phyloP scores from a whole-genome alignment of 2,888 invertebrate genomes.

The Schizotus pectinicornis region DNA sequence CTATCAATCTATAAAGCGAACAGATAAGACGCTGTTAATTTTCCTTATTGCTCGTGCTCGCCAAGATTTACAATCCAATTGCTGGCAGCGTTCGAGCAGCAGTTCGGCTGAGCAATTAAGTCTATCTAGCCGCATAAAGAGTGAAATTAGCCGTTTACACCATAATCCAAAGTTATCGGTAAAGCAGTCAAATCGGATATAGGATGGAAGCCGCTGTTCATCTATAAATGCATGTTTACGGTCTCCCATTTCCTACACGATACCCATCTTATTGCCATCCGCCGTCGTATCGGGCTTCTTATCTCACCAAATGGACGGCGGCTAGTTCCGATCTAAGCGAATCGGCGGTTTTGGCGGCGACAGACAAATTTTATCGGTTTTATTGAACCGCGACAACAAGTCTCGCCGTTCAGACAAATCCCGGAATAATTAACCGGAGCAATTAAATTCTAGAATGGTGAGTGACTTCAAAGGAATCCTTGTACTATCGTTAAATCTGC shows the following conservation, averaged over 20 bases:
- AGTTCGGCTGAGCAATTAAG: conserved; percentile 4
- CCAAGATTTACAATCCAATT: conserved; percentile 2
- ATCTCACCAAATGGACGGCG: conserved; percentile 31
- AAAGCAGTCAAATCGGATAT: conserved; percentile 15
- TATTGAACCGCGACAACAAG: too few relatives aligned
- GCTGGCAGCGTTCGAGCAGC: conserved; percentile 2
- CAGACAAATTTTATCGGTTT: conserved; percentile 32
- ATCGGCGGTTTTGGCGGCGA: conserved; percentile 12
- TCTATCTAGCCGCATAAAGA: conserved; percentile 14
- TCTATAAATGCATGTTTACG: conserved; percentile 32
- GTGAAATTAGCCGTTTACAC: conserved; percentile 18
- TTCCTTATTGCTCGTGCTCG: too few relatives aligned
- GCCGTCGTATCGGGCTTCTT: conserved; percentile 27
- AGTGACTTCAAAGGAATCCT: too few relatives aligned
- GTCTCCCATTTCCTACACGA: conserved; percentile 26
- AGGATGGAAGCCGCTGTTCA: conserved; percentile 21
- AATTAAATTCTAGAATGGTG: too few relatives aligned
- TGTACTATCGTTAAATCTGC: too few relatives aligned
- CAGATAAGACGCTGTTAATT: too few relatives aligned
- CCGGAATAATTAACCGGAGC: too few relatives aligned
- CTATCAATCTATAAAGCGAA: too few relatives aligned
- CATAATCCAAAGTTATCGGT: conserved; percentile 12
- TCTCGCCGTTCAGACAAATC: too few relatives aligned
- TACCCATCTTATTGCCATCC: conserved; percentile 30
- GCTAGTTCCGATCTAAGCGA: conserved; percentile 15